These are phyloP conservation scores for Tachysurus vachellii DNA, from an alignment of 2,113 vertebrate species.

Conservation along the genomic window DNA sequence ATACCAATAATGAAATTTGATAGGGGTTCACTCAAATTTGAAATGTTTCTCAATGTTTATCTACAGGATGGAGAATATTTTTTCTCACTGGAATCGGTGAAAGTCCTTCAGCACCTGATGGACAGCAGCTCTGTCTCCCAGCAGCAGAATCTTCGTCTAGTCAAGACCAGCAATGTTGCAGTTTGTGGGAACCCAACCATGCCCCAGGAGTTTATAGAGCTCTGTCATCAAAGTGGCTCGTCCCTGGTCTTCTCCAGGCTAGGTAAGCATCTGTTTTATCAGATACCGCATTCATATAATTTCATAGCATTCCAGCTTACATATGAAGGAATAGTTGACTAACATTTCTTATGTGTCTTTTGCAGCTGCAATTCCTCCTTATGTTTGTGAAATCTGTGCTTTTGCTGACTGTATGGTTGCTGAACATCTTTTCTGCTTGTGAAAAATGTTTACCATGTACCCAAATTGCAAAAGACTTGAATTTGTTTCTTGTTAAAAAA, in stretches of 20 bases:
- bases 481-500: too few relatives aligned
- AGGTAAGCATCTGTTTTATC: conserved; percentile 62
- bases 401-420: conserved; percentile 83
- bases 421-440: too few relatives aligned
- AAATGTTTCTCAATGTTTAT: background rate
- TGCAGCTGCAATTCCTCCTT: conserved; percentile 63
- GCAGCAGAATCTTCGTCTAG: conserved; percentile 46
- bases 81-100: conserved; percentile 78
- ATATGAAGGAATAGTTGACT: background rate
- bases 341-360: background rate
- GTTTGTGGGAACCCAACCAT: conserved; percentile 69
- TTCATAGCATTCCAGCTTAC: background rate
- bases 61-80: conserved; percentile 77
- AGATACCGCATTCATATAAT: background rate
- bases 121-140: background rate
- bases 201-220: conserved; percentile 71
- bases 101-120: conserved; percentile 73
- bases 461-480: too few relatives aligned
- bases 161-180: background rate
- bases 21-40: too few relatives aligned
- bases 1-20: background rate
- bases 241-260: conserved; percentile 67
- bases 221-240: conserved; percentile 71
- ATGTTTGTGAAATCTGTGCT: conserved; percentile 82
- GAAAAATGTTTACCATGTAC: too few relatives aligned